Base-by-base conservation (phyloP, 1,140 invertebrate genomes). In the Antheraea pernyi region DNA sequence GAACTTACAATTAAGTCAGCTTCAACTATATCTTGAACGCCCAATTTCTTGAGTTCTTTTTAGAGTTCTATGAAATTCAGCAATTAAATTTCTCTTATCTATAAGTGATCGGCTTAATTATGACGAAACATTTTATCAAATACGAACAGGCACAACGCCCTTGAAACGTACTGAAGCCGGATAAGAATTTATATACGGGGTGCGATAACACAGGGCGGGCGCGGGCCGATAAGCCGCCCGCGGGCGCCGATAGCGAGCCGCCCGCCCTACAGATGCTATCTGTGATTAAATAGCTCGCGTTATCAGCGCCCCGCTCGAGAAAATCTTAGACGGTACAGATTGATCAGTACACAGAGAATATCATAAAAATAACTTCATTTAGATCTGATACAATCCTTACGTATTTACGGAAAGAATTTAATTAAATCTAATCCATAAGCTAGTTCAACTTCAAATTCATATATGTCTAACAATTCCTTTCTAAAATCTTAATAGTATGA, bases 231-330 rank as follows among this genome's bases (percentile, higher is more conserved):
- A 83, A 81, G 80, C 69, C 72, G 80, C 69, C 72, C 70, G 46
- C 46, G 72, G 70, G 74, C 67, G 70, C 64, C 77, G 79, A 87
- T 84, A 82, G 79, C 82, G 83, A 79, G 71, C 78, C 79, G 78
- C 82, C 83, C 81, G 70, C 78, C 81, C 76, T 48, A 39, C 75
- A 68, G 81, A 85, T 85, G 70, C 62, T 82, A 85, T 86, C 82
- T 85, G 78, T 88, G 86, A 88, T 88, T 86, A 87, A 87, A 88
- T 82, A 86, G 86, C 83, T 71, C 73, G 77, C 79, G 67, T 83
- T 86, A 88, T 86, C 86, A 81, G 75, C 64, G 63, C 59, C 73
- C 70, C 72, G 75, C 46, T 70, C 74, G 69, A 53, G 74, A 74
- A 75, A 76, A 81, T 86, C 79, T 80, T 74, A 53, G 73, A 69